Percentiles rank a stretch among this genome's conserved stretches.
Conservation (phyloP, 2,797 vertebrate genomes). For the Setipinna tenuifilis region DNA sequence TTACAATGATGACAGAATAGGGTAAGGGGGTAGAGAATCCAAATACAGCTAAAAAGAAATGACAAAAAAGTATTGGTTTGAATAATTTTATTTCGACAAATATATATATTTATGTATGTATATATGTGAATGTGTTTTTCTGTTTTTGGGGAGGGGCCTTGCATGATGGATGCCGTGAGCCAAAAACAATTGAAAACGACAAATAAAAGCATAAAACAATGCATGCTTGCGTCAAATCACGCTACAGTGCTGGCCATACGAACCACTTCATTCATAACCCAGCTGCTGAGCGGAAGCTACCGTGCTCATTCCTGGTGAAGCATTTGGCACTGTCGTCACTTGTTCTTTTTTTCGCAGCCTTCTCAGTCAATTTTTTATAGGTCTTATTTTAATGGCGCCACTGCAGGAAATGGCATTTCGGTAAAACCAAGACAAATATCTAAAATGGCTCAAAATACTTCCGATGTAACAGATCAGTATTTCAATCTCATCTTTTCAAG, state of each 20-base stretch:
- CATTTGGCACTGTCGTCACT: neutral
- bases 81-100: slow-evolving; percentile 28
- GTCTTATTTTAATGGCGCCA: neutral
- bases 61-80: neutral
- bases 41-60: neutral
- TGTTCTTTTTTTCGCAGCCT: neutral
- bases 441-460: neutral
- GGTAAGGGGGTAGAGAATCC: neutral
- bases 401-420: neutral
- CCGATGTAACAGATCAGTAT: neutral
- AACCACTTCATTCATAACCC: neutral
- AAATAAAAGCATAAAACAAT: slow-evolving; percentile 19
- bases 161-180: slow-evolving; percentile 13
- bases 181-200: slow-evolving; percentile 4
- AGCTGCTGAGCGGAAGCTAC: neutral
- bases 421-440: neutral
- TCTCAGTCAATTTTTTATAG: neutral
- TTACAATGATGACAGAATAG: neutral
- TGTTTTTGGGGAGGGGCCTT: neutral
- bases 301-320: neutral
- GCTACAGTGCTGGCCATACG: neutral
- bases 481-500: neutral
- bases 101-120: slow-evolving; percentile 16
- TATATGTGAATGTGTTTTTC: slow-evolving; percentile 17
- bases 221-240: neutral